Percentiles rank a stretch among this genome's conserved stretches.
Conservation (phyloP, 2,888 invertebrate genomes). For the Gonocerus acuteangulatus region DNA sequence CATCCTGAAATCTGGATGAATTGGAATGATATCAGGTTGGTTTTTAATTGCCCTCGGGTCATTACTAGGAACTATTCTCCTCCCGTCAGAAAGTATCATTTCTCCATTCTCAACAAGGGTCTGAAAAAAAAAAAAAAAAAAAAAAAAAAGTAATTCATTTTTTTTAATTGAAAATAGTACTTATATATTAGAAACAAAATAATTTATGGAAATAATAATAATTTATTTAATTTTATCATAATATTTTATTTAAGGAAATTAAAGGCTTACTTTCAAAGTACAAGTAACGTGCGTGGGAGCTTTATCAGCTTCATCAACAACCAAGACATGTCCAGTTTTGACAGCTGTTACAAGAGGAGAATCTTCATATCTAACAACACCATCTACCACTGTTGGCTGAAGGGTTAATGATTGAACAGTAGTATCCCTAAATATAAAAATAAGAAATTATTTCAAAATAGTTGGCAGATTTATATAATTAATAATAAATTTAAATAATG, state of each 20-base stretch:
- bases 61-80: constrained; percentile 66
- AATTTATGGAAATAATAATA: not conserved
- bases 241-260: no score
- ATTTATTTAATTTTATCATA: no score
- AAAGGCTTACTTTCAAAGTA: constrained; percentile 70
- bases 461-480: no score
- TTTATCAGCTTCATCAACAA: constrained; percentile 96
- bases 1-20: constrained; percentile 88
- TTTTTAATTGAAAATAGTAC: not conserved
- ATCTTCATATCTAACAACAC: constrained; percentile 84
- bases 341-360: constrained; percentile 90
- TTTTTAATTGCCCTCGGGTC: constrained; percentile 41
- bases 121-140: constrained; percentile 40
- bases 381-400: constrained; percentile 83
- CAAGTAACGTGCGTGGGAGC: constrained; percentile 96
- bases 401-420: constrained; percentile 91
- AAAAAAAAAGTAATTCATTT: not conserved
- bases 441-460: not conserved
- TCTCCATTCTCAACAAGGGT: constrained; percentile 91
- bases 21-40: constrained; percentile 56
- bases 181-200: not conserved
- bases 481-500: not conserved
- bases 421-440: constrained; percentile 59
- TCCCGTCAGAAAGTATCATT: constrained; percentile 90
- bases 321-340: constrained; percentile 77